phyloP scores from a whole-genome alignment of 2,888 invertebrate genomes.

The Eurois occulta region DNA sequence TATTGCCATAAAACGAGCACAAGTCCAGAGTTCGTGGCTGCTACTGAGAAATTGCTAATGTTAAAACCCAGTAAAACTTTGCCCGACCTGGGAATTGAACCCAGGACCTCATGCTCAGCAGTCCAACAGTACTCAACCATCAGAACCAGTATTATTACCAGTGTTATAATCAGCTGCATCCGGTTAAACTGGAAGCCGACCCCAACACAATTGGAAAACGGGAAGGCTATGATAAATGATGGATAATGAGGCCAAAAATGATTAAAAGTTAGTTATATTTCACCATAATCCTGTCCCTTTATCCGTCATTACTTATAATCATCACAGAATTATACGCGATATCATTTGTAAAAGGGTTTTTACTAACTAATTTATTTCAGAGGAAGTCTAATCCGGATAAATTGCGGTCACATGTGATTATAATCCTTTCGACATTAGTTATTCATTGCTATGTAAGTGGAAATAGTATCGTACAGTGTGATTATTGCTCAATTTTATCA shows the following conservation, averaged over 20 bases:
- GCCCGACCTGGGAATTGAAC: neutral
- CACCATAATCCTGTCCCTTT: conserved; percentile 37
- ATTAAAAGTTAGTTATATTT: conserved; percentile 38
- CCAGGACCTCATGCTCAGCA: too few relatives aligned
- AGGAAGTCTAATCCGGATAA: conserved; percentile 41
- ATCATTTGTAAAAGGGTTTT: conserved; percentile 57
- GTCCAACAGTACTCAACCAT: neutral
- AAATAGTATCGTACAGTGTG: neutral
- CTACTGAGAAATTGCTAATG: neutral
- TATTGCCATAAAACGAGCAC: neutral
- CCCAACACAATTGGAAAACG: neutral
- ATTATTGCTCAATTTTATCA: neutral
- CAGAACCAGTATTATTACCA: neutral
- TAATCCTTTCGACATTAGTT: conserved; percentile 25
- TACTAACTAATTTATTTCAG: conserved; percentile 45
- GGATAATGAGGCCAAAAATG: neutral
- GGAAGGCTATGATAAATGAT: neutral
- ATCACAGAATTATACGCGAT: conserved; percentile 42
- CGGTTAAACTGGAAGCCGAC: neutral
- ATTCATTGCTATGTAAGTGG: conserved; percentile 17
- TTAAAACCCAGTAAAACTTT: neutral
- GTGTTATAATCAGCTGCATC: neutral
- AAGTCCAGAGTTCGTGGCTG: too few relatives aligned
- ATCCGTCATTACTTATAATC: conserved; percentile 31
- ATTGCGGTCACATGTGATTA: conserved; percentile 21